Evolutionary conservation across 2,888 invertebrate genomes (phyloP), one percentile per base, ranked within the genome.

Genomic region (Agrilus mali): DNA sequence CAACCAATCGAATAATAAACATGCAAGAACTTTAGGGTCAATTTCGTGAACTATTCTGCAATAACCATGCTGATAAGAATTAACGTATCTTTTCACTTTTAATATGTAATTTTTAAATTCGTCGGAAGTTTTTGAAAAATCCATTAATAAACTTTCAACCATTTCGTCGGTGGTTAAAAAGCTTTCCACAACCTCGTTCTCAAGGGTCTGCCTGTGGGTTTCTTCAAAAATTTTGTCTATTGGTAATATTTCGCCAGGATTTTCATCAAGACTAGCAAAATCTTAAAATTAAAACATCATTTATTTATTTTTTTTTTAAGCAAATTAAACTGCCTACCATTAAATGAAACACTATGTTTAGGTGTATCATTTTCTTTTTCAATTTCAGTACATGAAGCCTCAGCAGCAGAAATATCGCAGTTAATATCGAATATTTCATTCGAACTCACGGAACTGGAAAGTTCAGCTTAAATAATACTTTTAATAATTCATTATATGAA

Each of bases 1-100:
- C 41, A 88, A 60, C 87, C 87, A 88, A 51, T 83, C 79, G 63
- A 78, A 82, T 33, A 87, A 64, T 4, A 88, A 62, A 1, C 74
- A 74, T 0, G 78, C 68, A 33, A 86, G 60, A 14, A 86, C 68
- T 8, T 69, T 65, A 2, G 83, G 57, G 57, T 75, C 68, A 42
- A 75, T 77, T 68, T 86, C 86, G 38, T 75, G 67, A 42, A 75
- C 71, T 22, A 87, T 68, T 50, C 71, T 73, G 34, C 70, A 65
- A 73, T 84, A 82, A 1, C 80, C 80, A 3, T 78, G 73, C 50
- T 72, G 73, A 37, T 76, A 74, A 51, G 75, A 74, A 60, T 86
- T 86, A 40, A 86, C 69, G 40, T 81, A 79, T 40, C 70, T 65
- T 55, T 80, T 68, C 33, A 77, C 63, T 43, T 72, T 67, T 47